Percentiles rank a stretch among this genome's conserved stretches.
phyloP scores from a whole-genome alignment of 2,888 invertebrate species.

The Cerastis leucographa region DNA sequence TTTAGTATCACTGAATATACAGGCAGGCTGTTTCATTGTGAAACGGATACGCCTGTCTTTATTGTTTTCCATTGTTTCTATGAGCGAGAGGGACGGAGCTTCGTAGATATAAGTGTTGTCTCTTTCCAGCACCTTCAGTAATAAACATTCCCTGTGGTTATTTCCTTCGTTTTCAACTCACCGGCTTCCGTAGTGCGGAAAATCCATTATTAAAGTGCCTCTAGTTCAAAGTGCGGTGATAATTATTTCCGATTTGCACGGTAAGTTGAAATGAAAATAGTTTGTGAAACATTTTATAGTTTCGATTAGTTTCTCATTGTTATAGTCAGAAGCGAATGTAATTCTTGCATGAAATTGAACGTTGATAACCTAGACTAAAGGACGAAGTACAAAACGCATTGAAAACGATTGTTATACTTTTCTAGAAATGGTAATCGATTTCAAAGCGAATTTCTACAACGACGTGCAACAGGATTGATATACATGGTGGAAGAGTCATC shows the following conservation, averaged over 20 bases:
- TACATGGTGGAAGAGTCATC: no score
- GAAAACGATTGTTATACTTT: not conserved
- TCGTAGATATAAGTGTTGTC: not conserved
- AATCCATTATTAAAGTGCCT: slow-evolving; percentile 7
- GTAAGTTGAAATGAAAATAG: slow-evolving; percentile 31
- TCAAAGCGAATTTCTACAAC: not conserved
- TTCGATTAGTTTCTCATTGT: slow-evolving; percentile 8
- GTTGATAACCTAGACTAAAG: not conserved
- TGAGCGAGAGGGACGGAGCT: not conserved
- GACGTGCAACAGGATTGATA: not conserved
- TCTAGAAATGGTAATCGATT: no score
- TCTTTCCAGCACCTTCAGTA: not conserved
- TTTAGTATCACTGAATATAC: not conserved
- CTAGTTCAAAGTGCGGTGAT: slow-evolving; percentile 1
- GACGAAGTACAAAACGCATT: not conserved
- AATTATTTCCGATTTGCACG: slow-evolving; percentile 17
- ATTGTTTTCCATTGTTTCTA: not conserved
- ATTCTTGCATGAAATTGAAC: not conserved
- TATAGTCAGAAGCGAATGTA: not conserved
- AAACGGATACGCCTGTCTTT: not conserved
- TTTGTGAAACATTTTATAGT: slow-evolving; percentile 23
- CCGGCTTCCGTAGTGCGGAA: not conserved
- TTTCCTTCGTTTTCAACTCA: not conserved
- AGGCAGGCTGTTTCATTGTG: not conserved
- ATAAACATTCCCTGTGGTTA: not conserved